Base-by-base conservation (phyloP, 2,113 vertebrate species). In the Melospiza melodia region DNA sequence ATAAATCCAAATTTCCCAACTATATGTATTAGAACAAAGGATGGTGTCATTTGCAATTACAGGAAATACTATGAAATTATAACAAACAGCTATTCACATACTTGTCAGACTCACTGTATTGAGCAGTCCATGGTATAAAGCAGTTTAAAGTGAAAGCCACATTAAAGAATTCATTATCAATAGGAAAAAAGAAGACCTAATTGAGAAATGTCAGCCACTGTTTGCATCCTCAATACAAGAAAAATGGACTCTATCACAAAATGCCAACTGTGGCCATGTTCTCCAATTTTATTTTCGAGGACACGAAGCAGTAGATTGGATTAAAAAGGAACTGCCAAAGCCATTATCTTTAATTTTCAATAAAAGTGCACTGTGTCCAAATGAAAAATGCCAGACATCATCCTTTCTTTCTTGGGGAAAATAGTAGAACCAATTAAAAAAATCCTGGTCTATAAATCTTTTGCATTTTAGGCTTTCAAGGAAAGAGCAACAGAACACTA, bases 341-440 rank as follows among this genome's bases (percentile, higher is more conserved):
- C 66, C 75, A 95, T 96, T 98, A 96, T 95, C 85, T 95, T 96
- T 97, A 69, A 81, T 71, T 96, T 97, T 95, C 93, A 95, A 89
- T 96, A 96, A 96, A 96, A 92, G 68, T 95, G 35, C 63, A 83
- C 48, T 67, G 37, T 76, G 80, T 85, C 94, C 85, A 71, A 66
- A 81, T 90, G 71, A 96, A 97, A 96, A 96, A 97, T 62, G 19
- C 63, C 79, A 85, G 78, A 49, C 49, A 95, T 93, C 93, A 57
- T 63, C 39, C 43, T 37, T 92, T 41, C 68, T 88, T 83, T 97
- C 74, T 43, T 71, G 75, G 72, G 54, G 72, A 93, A 97, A 95
- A 79, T 49, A 83, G 91, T 84, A 84, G 74, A 87, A 76, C 87
- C 94, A 98, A 96, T 98, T 97, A 39, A 85, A 91, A 91, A 96